Evolutionary conservation across 1,140 invertebrate species (phyloP).

Genomic region (Pseudobourletiella spinata): DNA sequence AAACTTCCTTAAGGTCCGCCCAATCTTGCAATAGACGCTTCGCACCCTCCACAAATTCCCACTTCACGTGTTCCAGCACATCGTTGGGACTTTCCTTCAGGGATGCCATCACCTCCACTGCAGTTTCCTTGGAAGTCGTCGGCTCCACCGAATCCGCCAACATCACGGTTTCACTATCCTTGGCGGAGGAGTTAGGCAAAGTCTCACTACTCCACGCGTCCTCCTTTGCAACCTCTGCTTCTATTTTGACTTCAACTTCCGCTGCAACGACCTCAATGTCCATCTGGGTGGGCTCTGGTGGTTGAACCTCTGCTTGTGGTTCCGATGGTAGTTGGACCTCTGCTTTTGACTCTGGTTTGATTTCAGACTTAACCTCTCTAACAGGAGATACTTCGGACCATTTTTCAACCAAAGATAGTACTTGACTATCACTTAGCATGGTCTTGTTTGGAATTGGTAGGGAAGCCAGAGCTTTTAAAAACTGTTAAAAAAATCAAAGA

Average conservation of each 20-base stretch:
- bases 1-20: conserved; percentile 75
- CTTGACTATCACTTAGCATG: conserved; percentile 72
- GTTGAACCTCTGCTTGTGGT: conserved; percentile 4
- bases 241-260: background rate
- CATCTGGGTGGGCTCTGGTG: background rate
- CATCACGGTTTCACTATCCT: background rate
- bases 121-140: background rate
- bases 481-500: conserved; percentile 51
- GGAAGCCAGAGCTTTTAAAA: conserved; percentile 67
- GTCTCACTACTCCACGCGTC: background rate
- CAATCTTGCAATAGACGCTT: conserved; percentile 60
- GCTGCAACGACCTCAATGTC: background rate
- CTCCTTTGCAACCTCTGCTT: background rate
- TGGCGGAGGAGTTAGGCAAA: background rate
- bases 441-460: conserved; percentile 57
- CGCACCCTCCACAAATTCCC: conserved; percentile 47
- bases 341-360: background rate
- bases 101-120: background rate
- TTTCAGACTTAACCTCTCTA: background rate
- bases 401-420: conserved; percentile 66
- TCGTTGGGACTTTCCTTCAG: too few species aligned
- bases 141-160: too few species aligned
- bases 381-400: conserved; percentile 49
- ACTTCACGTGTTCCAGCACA: conserved; percentile 17
- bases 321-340: conserved; percentile 3